These are phyloP conservation scores for Sciurus vulgaris DNA, from an alignment of 2,797 vertebrate species.

Conservation along the genomic window DNA sequence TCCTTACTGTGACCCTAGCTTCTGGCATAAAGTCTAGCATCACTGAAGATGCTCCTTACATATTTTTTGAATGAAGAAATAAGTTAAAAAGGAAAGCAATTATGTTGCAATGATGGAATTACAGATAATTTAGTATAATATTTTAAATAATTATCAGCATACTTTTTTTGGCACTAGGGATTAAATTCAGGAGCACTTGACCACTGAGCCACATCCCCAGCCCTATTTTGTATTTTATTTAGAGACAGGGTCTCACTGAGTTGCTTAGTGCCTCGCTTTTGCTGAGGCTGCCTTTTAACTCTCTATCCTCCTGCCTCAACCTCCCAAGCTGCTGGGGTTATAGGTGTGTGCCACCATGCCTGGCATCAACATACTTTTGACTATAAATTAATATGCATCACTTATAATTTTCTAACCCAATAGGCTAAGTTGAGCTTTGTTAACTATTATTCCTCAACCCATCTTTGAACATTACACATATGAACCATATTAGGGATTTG, in stretches of 20 bases:
- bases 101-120: neutral
- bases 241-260: no score
- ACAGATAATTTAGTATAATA: neutral
- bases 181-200: no score
- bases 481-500: neutral
- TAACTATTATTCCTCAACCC: neutral
- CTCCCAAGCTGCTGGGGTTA: no score
- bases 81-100: neutral
- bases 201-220: no score
- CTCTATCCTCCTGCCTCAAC: no score
- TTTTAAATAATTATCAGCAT: neutral
- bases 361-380: neutral
- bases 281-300: no score
- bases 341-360: no score
- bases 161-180: neutral
- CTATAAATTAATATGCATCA: neutral
- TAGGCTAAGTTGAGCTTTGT: neutral
- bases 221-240: no score
- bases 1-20: neutral
- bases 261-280: no score
- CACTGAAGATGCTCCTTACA: neutral
- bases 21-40: neutral
- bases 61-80: constrained; percentile 17
- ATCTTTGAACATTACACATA: neutral
- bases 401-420: neutral